Conservation (phyloP, 2,888 invertebrate genomes). For the Cataglyphis altisquamis region DNA sequence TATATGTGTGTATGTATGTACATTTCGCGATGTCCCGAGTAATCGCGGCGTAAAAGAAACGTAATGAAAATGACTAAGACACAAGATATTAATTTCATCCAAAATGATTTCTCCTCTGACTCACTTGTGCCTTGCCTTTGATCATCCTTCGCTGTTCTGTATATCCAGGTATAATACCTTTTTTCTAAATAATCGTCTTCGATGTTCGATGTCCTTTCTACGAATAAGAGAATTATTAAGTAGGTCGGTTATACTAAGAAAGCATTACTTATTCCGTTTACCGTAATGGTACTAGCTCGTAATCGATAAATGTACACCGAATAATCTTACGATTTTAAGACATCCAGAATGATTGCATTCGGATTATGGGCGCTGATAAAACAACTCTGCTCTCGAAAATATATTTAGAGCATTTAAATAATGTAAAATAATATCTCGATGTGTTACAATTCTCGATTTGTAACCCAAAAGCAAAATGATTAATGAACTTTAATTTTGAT, state of each 20-base stretch:
- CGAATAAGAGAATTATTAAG: constrained; percentile 57
- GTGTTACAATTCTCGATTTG: not conserved
- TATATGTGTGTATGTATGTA: not conserved
- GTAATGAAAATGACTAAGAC: constrained; percentile 22
- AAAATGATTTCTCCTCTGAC: constrained; percentile 77
- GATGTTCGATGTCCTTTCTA: constrained; percentile 83
- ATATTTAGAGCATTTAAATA: not conserved
- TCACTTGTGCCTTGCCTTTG: constrained; percentile 84
- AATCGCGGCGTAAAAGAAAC: constrained; percentile 30
- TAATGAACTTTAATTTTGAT: constrained; percentile 3
- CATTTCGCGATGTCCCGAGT: constrained; percentile 31
- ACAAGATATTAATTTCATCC: constrained; percentile 62
- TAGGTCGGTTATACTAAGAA: constrained; percentile 34
- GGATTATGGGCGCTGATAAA: constrained; percentile 28
- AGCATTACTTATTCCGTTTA: constrained; percentile 26
- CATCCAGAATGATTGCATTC: constrained; percentile 29
- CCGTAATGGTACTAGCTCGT: constrained; percentile 47
- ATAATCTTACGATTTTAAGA: constrained; percentile 49
- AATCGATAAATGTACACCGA: constrained; percentile 54
- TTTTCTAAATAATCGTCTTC: constrained; percentile 74
- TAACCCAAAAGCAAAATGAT: not conserved
- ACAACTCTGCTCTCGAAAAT: not conserved
- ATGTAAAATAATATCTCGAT: not conserved
- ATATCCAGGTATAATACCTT: constrained; percentile 65
- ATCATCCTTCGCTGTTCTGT: constrained; percentile 73